Base-by-base conservation (phyloP, 2,888 invertebrate genomes). In the Acrobasis consociella region DNA sequence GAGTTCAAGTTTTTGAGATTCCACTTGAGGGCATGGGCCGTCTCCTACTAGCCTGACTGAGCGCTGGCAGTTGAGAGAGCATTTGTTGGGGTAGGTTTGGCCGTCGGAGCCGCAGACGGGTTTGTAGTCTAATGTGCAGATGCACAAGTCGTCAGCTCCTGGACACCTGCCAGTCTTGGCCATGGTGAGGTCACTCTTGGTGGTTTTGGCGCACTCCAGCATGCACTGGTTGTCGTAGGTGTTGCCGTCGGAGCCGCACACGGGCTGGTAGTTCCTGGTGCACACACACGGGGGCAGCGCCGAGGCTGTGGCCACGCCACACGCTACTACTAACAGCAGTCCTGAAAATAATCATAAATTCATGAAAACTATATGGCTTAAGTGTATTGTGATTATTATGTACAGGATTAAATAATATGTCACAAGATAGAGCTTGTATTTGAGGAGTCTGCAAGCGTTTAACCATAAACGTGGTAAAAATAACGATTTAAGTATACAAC, bases 161-260 rank as follows among this genome's bases (percentile, higher is more conserved):
- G 15, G 16, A 50, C 63, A 64, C 13, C 15, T 38, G 1, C 63
- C 63, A 11, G 55, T 49, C 15, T 60, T 22, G 17, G 42, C 55
- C 39, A 64, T 17, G 15, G 39, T 58, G 10, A 64, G 11, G 13
- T 50, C 55, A 3, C 22, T 38, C 11, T 56, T 56, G 22, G 22
- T 37, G 5, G 49, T 17, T 38, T 60, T 60, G 9, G 63, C 64
- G 58, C 72, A 74, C 0, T 69, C 50, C 5, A 78, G 55, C 52
- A 70, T 60, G 22, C 77, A 79, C 0, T 94, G 13, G 82, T 93
- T 95, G 65, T 89, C 86, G 83, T 96, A 96, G 0, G 95, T 95
- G 65, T 92, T 88, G 9, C 95, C 95, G 80, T 96, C 95, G 51
- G 94, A 93, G 16, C 95, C 96, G 81, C 96, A 96, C 10, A 95